These are phyloP conservation scores for Chaetorhynchus papuensis DNA, from an alignment of 2,113 vertebrate species.

Conservation along the genomic window DNA sequence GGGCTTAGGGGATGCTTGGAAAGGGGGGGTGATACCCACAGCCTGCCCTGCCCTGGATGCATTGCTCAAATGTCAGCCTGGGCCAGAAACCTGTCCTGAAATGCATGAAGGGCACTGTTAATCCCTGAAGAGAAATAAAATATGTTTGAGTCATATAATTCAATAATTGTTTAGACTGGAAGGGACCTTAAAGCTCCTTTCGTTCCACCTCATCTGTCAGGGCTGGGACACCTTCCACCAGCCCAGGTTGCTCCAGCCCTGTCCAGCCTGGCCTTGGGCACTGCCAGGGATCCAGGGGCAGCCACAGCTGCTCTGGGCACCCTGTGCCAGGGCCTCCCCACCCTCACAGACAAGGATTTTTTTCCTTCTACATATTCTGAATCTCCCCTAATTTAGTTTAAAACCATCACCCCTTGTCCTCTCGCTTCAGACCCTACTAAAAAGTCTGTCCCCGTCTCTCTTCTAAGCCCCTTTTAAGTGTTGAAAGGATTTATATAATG, in stretches of 20 bases:
- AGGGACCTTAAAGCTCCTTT: neutral
- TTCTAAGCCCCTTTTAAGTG: neutral
- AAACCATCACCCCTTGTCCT: neutral
- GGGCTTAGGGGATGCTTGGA: neutral
- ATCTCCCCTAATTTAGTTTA: neutral
- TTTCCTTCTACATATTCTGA: rapidly evolving
- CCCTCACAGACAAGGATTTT: rapidly evolving
- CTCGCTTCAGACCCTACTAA: rapidly evolving
- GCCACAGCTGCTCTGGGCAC: rapidly evolving
- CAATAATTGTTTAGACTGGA: neutral
- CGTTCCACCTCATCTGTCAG: neutral
- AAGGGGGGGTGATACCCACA: neutral
- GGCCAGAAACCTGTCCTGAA: neutral
- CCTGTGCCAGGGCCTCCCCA: rapidly evolving
- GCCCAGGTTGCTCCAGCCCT: neutral
- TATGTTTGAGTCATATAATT: neutral
- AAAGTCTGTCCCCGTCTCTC: neutral
- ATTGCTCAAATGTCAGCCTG: neutral
- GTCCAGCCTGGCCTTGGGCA: rapidly evolving
- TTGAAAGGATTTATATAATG: rapidly evolving
- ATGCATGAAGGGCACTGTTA: neutral
- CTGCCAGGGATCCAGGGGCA: neutral
- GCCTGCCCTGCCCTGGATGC: neutral
- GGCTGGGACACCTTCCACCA: neutral
- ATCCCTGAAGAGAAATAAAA: neutral